Evolutionary conservation across 2,797 vertebrate genomes (phyloP).

Genomic region (Halcyon smyrnensis): DNA sequence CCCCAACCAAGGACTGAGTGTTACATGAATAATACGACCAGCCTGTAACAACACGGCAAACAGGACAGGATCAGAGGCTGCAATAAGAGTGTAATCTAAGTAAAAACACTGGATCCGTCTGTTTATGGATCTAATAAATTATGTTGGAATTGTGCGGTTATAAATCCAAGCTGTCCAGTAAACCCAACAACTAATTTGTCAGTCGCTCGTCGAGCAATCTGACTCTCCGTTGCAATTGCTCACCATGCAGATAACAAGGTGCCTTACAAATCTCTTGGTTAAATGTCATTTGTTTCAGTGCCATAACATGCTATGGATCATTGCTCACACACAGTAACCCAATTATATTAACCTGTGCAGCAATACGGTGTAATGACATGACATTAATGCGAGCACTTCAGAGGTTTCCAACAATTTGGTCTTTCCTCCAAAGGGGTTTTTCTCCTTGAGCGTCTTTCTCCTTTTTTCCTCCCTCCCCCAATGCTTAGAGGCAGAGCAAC

Average conservation of each 20-base stretch:
- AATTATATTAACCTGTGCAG: constrained; percentile 88
- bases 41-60: constrained; percentile 50
- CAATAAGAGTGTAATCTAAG: constrained; percentile 77
- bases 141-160: constrained; percentile 78
- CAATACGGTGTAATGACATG: constrained; percentile 83
- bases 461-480: background rate
- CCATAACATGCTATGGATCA: constrained; percentile 86
- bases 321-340: constrained; percentile 86
- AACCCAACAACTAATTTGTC: constrained; percentile 87
- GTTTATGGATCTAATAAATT: constrained; percentile 85
- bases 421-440: constrained; percentile 55
- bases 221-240: constrained; percentile 80
- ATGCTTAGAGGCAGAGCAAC: constrained; percentile 56
- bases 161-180: constrained; percentile 85
- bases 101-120: constrained; percentile 79
- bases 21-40: constrained; percentile 67
- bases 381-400: constrained; percentile 80
- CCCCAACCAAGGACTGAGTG: background rate
- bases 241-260: constrained; percentile 86
- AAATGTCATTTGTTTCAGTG: constrained; percentile 89
- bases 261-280: constrained; percentile 85
- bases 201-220: constrained; percentile 78
- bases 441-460: constrained; percentile 30
- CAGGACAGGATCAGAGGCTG: constrained; percentile 64
- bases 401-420: constrained; percentile 69